These are phyloP conservation scores for Todus mexicanus DNA, from an alignment of 2,797 vertebrate species.

Conservation along the genomic window DNA sequence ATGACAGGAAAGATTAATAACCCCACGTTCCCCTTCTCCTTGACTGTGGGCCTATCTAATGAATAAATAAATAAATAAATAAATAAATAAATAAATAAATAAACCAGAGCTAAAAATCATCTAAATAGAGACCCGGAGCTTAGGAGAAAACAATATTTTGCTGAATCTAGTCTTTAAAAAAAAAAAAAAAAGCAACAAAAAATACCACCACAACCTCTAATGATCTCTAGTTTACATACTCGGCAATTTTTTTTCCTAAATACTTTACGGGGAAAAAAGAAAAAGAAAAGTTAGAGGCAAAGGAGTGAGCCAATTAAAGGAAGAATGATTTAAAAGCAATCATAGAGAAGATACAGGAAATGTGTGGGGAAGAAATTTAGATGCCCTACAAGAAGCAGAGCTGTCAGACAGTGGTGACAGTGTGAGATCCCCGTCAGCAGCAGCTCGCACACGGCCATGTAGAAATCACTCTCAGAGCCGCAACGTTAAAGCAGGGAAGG, in stretches of 20 bases:
- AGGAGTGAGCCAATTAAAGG: constrained; percentile 31
- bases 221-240: constrained; percentile 79
- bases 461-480: neutral
- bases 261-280: constrained; percentile 29
- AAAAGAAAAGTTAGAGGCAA: constrained; percentile 59
- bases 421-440: rapidly evolving
- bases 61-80: constrained; percentile 79
- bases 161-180: constrained; percentile 82
- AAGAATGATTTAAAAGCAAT: neutral
- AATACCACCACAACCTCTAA: constrained; percentile 63
- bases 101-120: constrained; percentile 70
- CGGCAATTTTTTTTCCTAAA: constrained; percentile 70
- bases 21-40: constrained; percentile 76
- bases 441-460: rapidly evolving
- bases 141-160: constrained; percentile 89
- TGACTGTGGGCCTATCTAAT: constrained; percentile 79
- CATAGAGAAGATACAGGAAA: neutral
- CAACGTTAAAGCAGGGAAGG: neutral
- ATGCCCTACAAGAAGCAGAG: neutral
- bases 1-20: constrained; percentile 99
- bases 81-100: constrained; percentile 76
- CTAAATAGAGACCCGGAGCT: constrained; percentile 86
- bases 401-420: neutral
- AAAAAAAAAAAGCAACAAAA: constrained; percentile 36
- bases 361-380: neutral